Evolutionary conservation across 2,888 invertebrate species (phyloP), one percentile per base, ranked within the genome.

Genomic region (Mimas tiliae): DNA sequence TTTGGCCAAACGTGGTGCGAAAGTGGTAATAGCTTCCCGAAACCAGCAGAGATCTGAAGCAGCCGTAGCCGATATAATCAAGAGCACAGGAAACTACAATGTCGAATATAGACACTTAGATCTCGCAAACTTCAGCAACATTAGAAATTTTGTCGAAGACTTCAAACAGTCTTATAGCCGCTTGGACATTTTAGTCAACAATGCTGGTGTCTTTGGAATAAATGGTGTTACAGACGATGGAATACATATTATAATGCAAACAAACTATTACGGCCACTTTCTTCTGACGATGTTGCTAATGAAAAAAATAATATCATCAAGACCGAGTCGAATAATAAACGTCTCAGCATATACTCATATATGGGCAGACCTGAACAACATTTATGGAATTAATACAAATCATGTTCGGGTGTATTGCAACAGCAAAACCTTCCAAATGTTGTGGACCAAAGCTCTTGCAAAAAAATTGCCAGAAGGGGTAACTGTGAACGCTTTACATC

Each of bases 391-490:
- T 6, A 84, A 50, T 48, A 69, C 19, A 6, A 19, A 53, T 12
- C 14, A 16, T 33, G 8, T 64, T 4, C 55, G 33, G 3, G 34
- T 42, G 8, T 69, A 69, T 64, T 50, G 27, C 74, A 95, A 95
- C 0, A 96, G 96, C 0, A 96, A 96, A 82, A 95, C 95, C 74
- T 96, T 95, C 45, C 96, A 96, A 75, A 95, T 96, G 69, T 94
- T 95, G 19, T 66, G 66, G 66, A 47, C 63, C 9, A 66, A 63
- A 47, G 66, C 66, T 4, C 45, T 66, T 8, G 67, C 67, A 9
- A 67, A 70, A 19, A 50, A 63, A n/a, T n/a, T 69, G 14, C 67
- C 67, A 6, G 16, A 55, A 12, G 68, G 63, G 0, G 63, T 67
- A 0, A 65, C 67, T 14, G 68, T 65, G 9, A 68, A 65, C 19